Percentiles rank a stretch among this genome's conserved stretches.
Evolutionary conservation across 2,797 vertebrate species (phyloP).

Genomic region (Microctenopoma steveboyesi): DNA sequence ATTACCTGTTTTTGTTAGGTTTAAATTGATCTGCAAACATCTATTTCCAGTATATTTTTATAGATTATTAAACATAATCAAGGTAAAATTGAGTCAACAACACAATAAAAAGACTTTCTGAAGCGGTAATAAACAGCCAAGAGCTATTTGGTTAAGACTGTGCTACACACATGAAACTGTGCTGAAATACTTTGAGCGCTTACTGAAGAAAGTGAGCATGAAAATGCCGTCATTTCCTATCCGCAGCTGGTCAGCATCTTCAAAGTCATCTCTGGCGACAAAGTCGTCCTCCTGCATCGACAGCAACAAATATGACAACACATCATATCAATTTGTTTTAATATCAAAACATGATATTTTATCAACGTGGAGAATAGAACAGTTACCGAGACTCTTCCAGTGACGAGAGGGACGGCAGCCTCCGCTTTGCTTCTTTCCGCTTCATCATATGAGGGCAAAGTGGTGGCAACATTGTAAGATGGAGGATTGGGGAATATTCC

Average conservation of each 20-base stretch:
- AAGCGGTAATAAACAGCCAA: neutral
- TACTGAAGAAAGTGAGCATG: constrained; percentile 99
- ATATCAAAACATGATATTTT: neutral
- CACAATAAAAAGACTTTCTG: no score
- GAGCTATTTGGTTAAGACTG: neutral
- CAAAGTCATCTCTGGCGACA: constrained; percentile 93
- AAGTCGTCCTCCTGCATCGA: constrained; percentile 93
- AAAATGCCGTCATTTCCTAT: constrained; percentile 99
- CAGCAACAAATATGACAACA: neutral
- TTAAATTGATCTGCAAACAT: no score
- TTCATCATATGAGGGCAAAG: constrained; percentile 96
- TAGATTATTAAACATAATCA: no score
- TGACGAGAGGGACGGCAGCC: constrained; percentile 91
- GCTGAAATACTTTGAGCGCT: constrained; percentile 66
- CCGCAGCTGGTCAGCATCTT: constrained; percentile 96
- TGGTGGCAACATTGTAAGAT: constrained; percentile 95
- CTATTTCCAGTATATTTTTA: no score
- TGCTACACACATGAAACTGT: neutral
- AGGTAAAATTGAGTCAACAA: no score
- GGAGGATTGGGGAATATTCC: constrained; percentile 94
- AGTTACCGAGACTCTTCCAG: constrained; percentile 87
- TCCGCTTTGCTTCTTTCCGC: constrained; percentile 95
- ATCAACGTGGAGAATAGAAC: neutral
- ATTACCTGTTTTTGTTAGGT: no score
- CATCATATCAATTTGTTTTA: neutral